Evolutionary conservation across 2,113 vertebrate species (phyloP), one percentile per base, ranked within the genome.

Genomic region (Varanus salvator): DNA sequence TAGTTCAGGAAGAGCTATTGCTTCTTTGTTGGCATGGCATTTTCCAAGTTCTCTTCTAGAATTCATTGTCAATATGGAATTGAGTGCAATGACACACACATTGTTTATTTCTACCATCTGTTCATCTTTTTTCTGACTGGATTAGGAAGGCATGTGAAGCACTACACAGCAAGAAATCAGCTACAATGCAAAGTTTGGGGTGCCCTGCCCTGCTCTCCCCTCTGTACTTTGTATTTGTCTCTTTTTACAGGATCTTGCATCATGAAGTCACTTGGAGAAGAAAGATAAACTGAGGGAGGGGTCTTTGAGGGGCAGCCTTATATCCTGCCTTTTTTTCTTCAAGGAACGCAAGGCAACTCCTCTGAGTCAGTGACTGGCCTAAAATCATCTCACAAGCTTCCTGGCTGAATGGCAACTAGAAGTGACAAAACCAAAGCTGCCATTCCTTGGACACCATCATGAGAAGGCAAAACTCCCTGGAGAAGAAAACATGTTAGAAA

Each of bases 1-100:
- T 87, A 54, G 52, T 74, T 71, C 72, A 82, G 6, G 25, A 81
- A 86, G 76, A 87, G 60, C 86, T 86, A 94, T 68, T 82, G 27
- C 72, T 90, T 29, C 25, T 85, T 85, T 78, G 38, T 38, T 68
- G 72, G 7, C 44, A 76, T 66, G 38, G 27, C 87, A 88, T 87
- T 87, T 87, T n/a, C n/a, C n/a, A 31, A 48, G 11, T 54, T 87
- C 91, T 85, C 57, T 34, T 86, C 34, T 75, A 75, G 57, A 48
- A 44, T 44, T 4, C 60, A 64, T 87, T 86, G 77, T 34, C 17
- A 69, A 72, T 77, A 38, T 12, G 50, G 15, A n/a, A 31, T 72
- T 34, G 38, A 83, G 19, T 74, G 87, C 85, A 88, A 52, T 72
- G 48, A 88, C 34, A 7, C 11, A 44, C 72, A 85, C 83, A 64